These are phyloP conservation scores for Colostygia pectinataria DNA, from an alignment of 2,888 invertebrate species.

Conservation along the genomic window DNA sequence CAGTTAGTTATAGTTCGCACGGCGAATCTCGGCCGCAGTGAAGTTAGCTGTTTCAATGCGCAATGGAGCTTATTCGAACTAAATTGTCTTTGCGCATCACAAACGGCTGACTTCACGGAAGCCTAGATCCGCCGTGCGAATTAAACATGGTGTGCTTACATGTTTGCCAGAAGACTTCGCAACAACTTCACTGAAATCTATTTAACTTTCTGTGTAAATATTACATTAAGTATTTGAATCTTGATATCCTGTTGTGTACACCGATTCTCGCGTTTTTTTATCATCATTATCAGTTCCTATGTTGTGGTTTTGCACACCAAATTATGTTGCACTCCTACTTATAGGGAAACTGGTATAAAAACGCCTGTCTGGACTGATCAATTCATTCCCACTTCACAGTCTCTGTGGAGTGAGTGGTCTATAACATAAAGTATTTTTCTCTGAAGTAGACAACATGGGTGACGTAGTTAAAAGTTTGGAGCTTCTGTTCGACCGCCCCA, in stretches of 20 bases:
- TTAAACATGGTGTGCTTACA: too few relatives aligned
- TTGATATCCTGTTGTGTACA: conserved; percentile 17
- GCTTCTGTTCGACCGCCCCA: conserved; percentile 84
- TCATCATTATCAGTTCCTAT: conserved; percentile 39
- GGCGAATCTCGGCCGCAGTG: too few relatives aligned
- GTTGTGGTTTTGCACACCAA: conserved; percentile 52
- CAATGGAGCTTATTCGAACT: too few relatives aligned
- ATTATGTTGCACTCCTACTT: conserved; percentile 41
- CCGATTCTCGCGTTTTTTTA: conserved; percentile 36
- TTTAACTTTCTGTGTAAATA: too few relatives aligned
- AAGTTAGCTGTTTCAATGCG: too few relatives aligned
- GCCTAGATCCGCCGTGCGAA: too few relatives aligned
- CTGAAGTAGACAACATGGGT: conserved; percentile 48
- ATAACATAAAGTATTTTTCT: not conserved
- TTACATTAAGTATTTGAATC: too few relatives aligned
- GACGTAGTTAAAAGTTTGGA: conserved; percentile 49
- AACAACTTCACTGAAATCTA: too few relatives aligned
- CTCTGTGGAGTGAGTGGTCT: conserved; percentile 61
- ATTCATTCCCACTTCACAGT: conserved; percentile 65
- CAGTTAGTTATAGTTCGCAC: too few relatives aligned
- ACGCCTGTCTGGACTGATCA: not conserved
- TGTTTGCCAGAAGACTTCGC: too few relatives aligned
- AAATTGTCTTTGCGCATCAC: too few relatives aligned
- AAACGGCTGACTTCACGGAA: too few relatives aligned
- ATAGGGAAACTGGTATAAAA: conserved; percentile 40